These are phyloP conservation scores for Carabus problematicus DNA, from an alignment of 2,888 invertebrate species.

Conservation along the genomic window DNA sequence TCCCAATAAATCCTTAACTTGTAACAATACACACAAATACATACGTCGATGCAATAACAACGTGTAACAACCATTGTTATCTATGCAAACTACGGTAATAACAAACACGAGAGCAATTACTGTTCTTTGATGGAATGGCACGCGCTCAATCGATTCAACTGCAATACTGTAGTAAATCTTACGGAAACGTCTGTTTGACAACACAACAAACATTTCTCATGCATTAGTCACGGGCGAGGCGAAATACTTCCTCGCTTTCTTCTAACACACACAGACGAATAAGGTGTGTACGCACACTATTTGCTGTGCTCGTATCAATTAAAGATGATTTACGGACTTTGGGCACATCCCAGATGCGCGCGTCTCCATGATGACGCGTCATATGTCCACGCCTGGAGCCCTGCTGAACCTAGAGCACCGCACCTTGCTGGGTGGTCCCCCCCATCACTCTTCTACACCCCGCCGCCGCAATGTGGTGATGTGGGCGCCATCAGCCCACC, in stretches of 20 bases:
- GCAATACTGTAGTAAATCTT: constrained; percentile 13
- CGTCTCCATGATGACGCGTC: constrained; percentile 22
- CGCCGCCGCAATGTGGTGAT: not conserved
- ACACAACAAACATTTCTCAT: constrained; percentile 3
- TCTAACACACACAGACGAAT: not conserved
- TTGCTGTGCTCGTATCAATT: constrained; percentile 11
- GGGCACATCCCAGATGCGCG: constrained; percentile 30
- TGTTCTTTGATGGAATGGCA: too few relatives aligned
- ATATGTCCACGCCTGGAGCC: constrained; percentile 3
- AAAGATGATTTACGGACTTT: constrained; percentile 26
- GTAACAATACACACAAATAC: too few relatives aligned
- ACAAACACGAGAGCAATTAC: too few relatives aligned
- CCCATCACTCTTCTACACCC: not conserved
- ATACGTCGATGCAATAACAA: too few relatives aligned
- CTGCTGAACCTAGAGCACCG: constrained; percentile 16
- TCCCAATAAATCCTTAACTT: too few relatives aligned
- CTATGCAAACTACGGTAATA: too few relatives aligned
- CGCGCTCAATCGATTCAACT: too few relatives aligned
- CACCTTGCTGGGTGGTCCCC: constrained; percentile 30
- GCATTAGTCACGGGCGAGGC: constrained; percentile 11
- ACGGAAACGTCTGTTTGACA: not conserved
- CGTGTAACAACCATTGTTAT: too few relatives aligned
- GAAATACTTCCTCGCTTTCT: not conserved
- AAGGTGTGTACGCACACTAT: constrained; percentile 8
- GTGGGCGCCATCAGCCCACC: constrained; percentile 26